phyloP scores from a whole-genome alignment of 2,888 invertebrate species.

The Ophion obscuratus region DNA sequence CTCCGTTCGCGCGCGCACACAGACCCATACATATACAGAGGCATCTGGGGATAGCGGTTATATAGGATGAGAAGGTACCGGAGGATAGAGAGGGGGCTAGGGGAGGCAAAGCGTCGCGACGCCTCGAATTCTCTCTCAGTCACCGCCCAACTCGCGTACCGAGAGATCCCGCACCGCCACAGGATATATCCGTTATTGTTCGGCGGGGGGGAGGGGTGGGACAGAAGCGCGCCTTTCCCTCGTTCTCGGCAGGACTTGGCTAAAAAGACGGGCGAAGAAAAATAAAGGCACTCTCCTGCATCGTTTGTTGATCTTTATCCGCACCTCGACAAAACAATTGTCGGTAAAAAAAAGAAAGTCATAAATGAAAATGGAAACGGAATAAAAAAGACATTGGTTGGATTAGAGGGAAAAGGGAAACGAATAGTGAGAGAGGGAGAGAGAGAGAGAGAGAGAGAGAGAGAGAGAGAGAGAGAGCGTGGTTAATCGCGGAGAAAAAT shows the following conservation, averaged over 20 bases:
- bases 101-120: slow-evolving; percentile 78
- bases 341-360: no score
- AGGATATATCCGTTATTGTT: slow-evolving; percentile 6
- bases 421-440: no score
- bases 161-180: slow-evolving; percentile 55
- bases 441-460: background rate
- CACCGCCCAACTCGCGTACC: slow-evolving; percentile 79
- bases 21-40: background rate
- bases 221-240: slow-evolving; percentile 69
- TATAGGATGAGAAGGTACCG: background rate
- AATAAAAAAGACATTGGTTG: no score
- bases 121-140: slow-evolving; percentile 78
- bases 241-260: background rate
- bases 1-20: background rate
- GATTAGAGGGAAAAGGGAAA: no score
- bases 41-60: slow-evolving; percentile 9
- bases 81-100: slow-evolving; percentile 67
- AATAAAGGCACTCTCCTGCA: background rate
- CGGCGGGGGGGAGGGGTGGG: background rate
- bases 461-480: background rate
- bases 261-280: background rate
- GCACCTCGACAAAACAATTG: no score
- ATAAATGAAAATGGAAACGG: no score
- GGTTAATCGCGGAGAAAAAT: background rate
- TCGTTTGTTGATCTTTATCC: no score